These are phyloP conservation scores for Platycheirus albimanus DNA, from an alignment of 2,888 invertebrate genomes.

Conservation along the genomic window DNA sequence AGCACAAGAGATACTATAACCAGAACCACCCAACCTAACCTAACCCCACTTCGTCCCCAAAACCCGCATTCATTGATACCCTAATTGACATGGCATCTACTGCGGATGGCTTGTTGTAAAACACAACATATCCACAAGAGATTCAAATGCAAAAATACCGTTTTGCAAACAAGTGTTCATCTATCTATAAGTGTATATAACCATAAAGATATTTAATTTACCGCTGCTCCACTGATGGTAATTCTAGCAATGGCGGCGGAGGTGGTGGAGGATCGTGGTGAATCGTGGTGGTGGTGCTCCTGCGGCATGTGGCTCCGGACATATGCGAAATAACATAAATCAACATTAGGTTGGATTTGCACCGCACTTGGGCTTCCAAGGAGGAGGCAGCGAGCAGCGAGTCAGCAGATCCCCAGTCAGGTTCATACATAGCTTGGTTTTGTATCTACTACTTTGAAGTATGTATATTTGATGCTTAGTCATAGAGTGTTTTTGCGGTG, in stretches of 20 bases:
- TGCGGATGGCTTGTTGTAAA: slow-evolving; percentile 36
- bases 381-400: slow-evolving; percentile 27
- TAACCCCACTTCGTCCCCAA: not conserved
- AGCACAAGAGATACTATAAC: slow-evolving; percentile 14
- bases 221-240: slow-evolving; percentile 47
- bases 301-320: slow-evolving; percentile 52
- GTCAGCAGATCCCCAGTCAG: slow-evolving; percentile 40
- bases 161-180: slow-evolving; percentile 66
- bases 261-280: no score
- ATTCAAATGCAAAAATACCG: slow-evolving; percentile 70
- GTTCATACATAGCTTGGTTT: slow-evolving; percentile 43
- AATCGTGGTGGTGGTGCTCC: slow-evolving; percentile 50
- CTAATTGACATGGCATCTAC: slow-evolving; percentile 66
- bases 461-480: slow-evolving; percentile 39
- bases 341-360: slow-evolving; percentile 64
- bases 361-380: not conserved
- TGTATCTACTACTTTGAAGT: not conserved
- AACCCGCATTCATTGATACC: slow-evolving; percentile 68
- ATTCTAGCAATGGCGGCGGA: not conserved
- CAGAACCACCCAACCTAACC: slow-evolving; percentile 6
- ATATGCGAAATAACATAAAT: slow-evolving; percentile 64
- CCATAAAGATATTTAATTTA: slow-evolving; percentile 66
- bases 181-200: slow-evolving; percentile 26
- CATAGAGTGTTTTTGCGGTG: slow-evolving; percentile 57
- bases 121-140: slow-evolving; percentile 46